Conservation (phyloP, 2,797 vertebrate species). For the Propithecus perrieri region DNA sequence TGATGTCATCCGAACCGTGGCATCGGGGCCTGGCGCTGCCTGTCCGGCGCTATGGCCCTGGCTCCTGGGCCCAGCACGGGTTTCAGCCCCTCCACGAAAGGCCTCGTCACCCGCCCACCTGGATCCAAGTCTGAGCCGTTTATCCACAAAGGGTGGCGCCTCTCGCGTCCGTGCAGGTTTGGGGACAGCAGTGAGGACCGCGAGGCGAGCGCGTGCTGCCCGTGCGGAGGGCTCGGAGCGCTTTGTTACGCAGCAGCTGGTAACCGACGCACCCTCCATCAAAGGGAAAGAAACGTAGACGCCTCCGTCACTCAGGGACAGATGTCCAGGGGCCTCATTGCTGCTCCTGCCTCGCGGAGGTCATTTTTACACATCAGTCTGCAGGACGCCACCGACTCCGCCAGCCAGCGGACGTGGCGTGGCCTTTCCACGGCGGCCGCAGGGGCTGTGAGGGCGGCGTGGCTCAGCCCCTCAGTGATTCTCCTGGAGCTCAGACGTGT, state of each 20-base stretch:
- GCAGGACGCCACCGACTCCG: background rate
- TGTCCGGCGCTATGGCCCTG: fast-evolving
- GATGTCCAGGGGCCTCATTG: fast-evolving
- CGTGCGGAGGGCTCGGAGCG: fast-evolving
- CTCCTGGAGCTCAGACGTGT: background rate
- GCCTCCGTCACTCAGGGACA: background rate
- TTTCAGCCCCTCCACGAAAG: fast-evolving
- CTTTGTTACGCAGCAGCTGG: background rate
- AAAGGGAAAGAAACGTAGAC: fast-evolving
- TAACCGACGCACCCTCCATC: background rate
- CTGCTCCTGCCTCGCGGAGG: background rate
- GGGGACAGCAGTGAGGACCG: background rate
- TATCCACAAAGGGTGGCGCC: background rate
- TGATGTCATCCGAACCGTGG: fast-evolving
- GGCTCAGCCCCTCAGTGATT: background rate
- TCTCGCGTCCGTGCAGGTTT: background rate
- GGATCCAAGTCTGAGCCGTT: background rate
- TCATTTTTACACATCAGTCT: background rate
- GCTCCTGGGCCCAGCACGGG: fast-evolving
- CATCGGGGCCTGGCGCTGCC: too few species aligned
- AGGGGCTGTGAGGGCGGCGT: background rate
- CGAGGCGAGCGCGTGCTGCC: fast-evolving
- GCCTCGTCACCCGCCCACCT: fast-evolving
- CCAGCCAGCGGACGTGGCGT: too few species aligned
- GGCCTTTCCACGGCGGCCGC: background rate